A percentile compares a stretch with the other conserved stretches of the same genome.
phyloP scores from a whole-genome alignment of 2,888 invertebrate species.

The Rhyacophila evoluta region DNA sequence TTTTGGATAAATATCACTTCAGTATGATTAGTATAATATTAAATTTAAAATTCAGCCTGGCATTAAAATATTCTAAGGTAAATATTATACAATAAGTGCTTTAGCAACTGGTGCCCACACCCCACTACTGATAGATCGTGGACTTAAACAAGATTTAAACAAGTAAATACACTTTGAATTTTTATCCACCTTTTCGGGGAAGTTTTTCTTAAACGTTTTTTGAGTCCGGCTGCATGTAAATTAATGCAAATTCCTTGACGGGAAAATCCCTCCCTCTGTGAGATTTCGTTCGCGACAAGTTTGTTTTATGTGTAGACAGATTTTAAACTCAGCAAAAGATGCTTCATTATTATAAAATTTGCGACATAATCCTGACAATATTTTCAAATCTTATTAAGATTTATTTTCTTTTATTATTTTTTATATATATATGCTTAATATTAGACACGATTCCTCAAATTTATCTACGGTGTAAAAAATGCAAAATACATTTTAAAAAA shows the following conservation, averaged over 20 bases:
- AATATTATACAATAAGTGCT: no score
- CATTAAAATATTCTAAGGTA: no score
- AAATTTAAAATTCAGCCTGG: no score
- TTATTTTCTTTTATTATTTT: conserved; percentile 3
- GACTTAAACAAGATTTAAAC: conserved; percentile 34
- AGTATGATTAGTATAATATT: no score
- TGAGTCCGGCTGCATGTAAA: conserved; percentile 38
- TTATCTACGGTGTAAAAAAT: no score
- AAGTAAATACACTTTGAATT: conserved; percentile 30
- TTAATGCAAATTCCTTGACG: conserved; percentile 40
- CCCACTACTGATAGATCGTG: conserved; percentile 28
- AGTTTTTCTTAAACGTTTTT: conserved; percentile 46
- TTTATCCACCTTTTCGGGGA: conserved; percentile 27
- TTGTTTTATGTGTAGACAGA: conserved; percentile 5
- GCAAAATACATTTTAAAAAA: no score
- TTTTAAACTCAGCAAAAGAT: neutral
- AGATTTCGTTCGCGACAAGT: neutral
- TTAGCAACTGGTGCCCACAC: conserved; percentile 35
- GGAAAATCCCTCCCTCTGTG: neutral
- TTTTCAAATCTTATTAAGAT: conserved; percentile 2
- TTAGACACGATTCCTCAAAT: no score
- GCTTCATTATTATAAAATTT: neutral
- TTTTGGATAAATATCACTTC: no score
- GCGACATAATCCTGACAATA: neutral
- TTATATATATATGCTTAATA: no score